Conservation (phyloP, 2,888 invertebrate species). For the Polydrusus cervinus region DNA sequence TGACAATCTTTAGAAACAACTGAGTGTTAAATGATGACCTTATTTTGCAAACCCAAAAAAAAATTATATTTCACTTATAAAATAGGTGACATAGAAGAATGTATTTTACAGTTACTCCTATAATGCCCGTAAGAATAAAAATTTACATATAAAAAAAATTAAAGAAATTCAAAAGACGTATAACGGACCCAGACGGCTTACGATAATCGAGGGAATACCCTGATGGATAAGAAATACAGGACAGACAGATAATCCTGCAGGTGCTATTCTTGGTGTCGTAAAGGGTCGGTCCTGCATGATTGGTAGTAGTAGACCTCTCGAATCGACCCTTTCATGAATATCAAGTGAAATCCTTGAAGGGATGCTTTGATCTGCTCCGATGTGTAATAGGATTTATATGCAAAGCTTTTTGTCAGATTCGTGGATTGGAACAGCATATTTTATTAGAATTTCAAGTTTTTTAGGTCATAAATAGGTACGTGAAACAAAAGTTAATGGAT, state of each 20-base stretch:
- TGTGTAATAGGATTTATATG: conserved; percentile 51
- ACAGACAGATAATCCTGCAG: conserved; percentile 57
- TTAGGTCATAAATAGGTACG: background rate
- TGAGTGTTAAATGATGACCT: too few relatives aligned
- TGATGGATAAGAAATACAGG: conserved; percentile 56
- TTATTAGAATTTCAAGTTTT: conserved; percentile 8
- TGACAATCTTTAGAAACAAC: too few relatives aligned
- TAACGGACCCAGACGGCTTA: conserved; percentile 22
- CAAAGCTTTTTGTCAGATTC: conserved; percentile 32
- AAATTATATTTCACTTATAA: too few relatives aligned
- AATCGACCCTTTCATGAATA: conserved; percentile 50
- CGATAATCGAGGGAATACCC: conserved; percentile 53
- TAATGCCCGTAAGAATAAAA: background rate
- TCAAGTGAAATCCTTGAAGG: conserved; percentile 42
- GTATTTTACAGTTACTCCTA: background rate
- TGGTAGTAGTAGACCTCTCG: conserved; percentile 47
- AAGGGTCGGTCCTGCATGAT: conserved; percentile 48
- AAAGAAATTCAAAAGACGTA: conserved; percentile 19
- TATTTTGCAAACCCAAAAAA: too few relatives aligned
- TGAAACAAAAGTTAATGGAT: background rate
- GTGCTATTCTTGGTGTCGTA: conserved; percentile 54
- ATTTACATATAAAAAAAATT: conserved; percentile 5
- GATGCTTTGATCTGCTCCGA: conserved; percentile 48
- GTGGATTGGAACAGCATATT: conserved; percentile 10
- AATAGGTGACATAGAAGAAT: too few relatives aligned